Percentiles rank a stretch among this genome's conserved stretches.
These are phyloP conservation scores for Diglossa brunneiventris DNA, from an alignment of 2,113 vertebrate genomes.

Conservation along the genomic window DNA sequence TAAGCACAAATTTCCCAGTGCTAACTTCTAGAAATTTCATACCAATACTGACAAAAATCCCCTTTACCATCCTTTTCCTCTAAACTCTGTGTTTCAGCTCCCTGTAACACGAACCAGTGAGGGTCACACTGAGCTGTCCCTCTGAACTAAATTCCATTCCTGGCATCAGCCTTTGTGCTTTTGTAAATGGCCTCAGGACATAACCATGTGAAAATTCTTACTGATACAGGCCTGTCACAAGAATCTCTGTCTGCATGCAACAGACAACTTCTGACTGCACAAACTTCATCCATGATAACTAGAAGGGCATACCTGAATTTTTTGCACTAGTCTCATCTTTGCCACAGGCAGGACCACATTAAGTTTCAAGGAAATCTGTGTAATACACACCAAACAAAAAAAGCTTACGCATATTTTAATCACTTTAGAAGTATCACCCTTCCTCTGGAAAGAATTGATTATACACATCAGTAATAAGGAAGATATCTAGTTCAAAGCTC, in stretches of 20 bases:
- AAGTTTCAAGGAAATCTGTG: not conserved
- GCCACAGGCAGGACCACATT: not conserved
- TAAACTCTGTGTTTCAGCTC: not conserved
- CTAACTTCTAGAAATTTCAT: slow-evolving; percentile 2
- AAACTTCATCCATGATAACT: not conserved
- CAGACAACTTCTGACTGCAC: not conserved
- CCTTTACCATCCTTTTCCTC: not conserved
- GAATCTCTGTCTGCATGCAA: not conserved
- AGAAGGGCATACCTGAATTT: not conserved
- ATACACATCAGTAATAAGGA: not conserved
- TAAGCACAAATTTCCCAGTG: not conserved
- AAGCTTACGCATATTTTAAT: not conserved
- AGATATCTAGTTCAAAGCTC: not conserved
- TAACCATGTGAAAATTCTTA: rapidly evolving
- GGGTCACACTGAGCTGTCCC: not conserved
- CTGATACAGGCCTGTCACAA: not conserved
- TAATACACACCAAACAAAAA: not conserved
- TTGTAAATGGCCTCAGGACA: not conserved
- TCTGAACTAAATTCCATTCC: not conserved
- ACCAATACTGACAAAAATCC: not conserved
- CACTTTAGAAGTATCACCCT: not conserved
- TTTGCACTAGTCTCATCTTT: not conserved
- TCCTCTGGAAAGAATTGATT: not conserved
- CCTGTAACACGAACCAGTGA: rapidly evolving
- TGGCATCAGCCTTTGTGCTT: not conserved